Conservation (phyloP, 1,140 invertebrate genomes). For the Centruroides vittatus region DNA sequence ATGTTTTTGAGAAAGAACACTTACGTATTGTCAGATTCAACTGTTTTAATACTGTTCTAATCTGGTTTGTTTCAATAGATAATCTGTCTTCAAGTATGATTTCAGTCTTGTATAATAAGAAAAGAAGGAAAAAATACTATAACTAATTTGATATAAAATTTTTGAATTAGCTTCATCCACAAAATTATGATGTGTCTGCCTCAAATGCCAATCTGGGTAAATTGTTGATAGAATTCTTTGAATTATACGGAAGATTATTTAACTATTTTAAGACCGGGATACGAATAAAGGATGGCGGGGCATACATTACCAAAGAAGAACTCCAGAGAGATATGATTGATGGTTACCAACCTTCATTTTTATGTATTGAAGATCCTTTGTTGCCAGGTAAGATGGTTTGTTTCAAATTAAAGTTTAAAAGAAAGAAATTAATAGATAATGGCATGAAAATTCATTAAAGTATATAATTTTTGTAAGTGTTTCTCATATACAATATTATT, state of each 20-base stretch:
- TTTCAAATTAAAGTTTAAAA: too few relatives aligned
- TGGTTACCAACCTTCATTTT: conserved; percentile 74
- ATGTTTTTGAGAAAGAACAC: too few relatives aligned
- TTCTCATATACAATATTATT: too few relatives aligned
- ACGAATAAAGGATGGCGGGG: conserved; percentile 80
- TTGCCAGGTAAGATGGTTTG: conserved; percentile 44
- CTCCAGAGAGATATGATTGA: conserved; percentile 82
- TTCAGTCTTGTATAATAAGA: too few relatives aligned
- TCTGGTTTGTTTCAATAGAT: too few relatives aligned
- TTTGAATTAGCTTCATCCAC: conserved; percentile 48
- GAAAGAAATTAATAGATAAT: too few relatives aligned
- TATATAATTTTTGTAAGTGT: too few relatives aligned
- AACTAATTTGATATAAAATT: background rate
- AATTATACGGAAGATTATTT: conserved; percentile 90
- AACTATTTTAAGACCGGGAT: conserved; percentile 94
- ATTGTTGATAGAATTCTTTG: conserved; percentile 92
- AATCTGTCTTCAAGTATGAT: too few relatives aligned
- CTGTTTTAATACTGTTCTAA: too few relatives aligned
- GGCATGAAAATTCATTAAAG: too few relatives aligned
- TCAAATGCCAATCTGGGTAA: conserved; percentile 71
- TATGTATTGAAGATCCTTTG: conserved; percentile 97
- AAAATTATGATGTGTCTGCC: conserved; percentile 38
- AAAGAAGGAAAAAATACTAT: too few relatives aligned
- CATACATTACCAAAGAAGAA: conserved; percentile 89
- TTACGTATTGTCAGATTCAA: too few relatives aligned